A percentile compares a stretch with the other conserved stretches of the same genome.
Evolutionary conservation across 2,113 vertebrate genomes (phyloP).

Genomic region (human (Homo sapiens)): DNA sequence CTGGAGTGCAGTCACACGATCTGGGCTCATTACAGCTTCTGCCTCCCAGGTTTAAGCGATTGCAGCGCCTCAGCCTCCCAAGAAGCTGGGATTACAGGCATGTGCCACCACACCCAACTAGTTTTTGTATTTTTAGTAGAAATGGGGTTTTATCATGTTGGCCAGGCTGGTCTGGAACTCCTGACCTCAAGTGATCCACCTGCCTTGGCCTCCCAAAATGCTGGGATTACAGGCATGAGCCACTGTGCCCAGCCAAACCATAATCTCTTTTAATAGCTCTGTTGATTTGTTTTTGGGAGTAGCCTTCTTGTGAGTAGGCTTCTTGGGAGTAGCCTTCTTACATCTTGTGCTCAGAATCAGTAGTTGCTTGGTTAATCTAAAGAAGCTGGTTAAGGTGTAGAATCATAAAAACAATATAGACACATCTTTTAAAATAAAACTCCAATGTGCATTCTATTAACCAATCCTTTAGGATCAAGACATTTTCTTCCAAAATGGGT

Average conservation of each 20-base stretch:
- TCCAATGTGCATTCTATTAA: background rate
- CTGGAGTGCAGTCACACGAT: background rate
- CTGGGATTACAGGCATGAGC: background rate
- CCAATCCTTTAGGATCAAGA: background rate
- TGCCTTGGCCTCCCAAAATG: background rate
- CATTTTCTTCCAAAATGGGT: conserved; percentile 12
- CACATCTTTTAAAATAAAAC: conserved; percentile 24
- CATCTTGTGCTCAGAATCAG: background rate
- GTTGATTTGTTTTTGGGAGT: background rate
- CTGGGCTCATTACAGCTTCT: background rate
- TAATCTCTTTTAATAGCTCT: background rate
- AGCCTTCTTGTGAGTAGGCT: background rate
- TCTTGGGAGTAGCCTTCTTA: background rate
- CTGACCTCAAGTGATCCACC: background rate
- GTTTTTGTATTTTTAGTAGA: background rate
- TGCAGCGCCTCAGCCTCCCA: background rate
- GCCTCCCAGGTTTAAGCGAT: background rate
- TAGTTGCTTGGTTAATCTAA: background rate
- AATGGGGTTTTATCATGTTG: background rate
- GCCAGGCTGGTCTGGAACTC: background rate
- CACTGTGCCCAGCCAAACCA: background rate
- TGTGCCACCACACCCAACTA: background rate
- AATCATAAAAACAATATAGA: background rate
- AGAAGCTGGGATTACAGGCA: background rate
- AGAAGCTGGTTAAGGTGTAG: background rate